Base-by-base conservation (phyloP, 2,797 vertebrate species). In the Trachurus trachurus region DNA sequence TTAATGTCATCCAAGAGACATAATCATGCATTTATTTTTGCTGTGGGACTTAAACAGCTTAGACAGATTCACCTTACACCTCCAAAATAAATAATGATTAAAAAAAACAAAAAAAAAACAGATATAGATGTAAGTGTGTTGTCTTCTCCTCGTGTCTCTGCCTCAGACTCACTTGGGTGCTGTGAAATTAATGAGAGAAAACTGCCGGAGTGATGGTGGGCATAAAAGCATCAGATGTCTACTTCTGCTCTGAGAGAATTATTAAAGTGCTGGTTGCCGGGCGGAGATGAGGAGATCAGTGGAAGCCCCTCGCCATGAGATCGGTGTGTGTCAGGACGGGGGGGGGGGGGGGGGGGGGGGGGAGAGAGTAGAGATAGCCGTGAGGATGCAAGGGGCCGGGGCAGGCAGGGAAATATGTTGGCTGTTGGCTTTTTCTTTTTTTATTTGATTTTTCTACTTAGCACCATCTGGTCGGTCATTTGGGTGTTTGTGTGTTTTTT, bases 101-200 rank as follows among this genome's bases (percentile, higher is more conserved):
- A 29, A 16, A 26, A 7, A 7, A 29, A 58, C 1, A 2, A 61
- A 56, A 29, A 16, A 26, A 7, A 7, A 29, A 58, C 1, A 2
- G 66, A 87, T 76, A 63, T 69, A 74, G 73, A 84, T 64, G 53
- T 61, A 37, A 81, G 65, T 47, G 53, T 62, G 80, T 71, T 66
- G 49, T 80, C 76, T 74, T 77, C 59, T 70, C 12, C 70, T 70
- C 61, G 12, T 69, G 69, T 74, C 63, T 82, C 78, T 60, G 56
- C 74, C 66, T 77, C 79, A 6, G 74, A 83, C 75, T 81, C 84
- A 56, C 84, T 59, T 73, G 81, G 82, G 62, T 88, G 82, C 88
- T 91, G 66, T 21, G 62, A 88, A 89, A 89, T 90, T 86, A 89
- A 93, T 91, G 90, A 91, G 87, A 88, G 85, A 87, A 89, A 93